Evolutionary conservation across 2,113 vertebrate species (phyloP).

Genomic region (Hystrix cristata): DNA sequence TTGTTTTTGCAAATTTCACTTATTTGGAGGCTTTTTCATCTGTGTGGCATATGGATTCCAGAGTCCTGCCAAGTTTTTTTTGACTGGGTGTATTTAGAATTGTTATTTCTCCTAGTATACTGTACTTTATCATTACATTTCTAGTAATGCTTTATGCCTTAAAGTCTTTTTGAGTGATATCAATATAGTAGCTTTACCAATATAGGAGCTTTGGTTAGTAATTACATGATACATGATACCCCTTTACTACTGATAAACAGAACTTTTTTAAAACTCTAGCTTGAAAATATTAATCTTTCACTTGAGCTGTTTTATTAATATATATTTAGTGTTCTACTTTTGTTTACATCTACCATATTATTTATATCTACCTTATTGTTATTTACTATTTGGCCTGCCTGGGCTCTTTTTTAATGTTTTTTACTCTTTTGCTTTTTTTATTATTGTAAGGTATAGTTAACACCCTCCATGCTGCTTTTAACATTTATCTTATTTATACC

Average conservation of each 20-base stretch:
- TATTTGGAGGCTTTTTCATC: background rate
- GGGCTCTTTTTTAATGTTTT: background rate
- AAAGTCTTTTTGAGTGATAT: background rate
- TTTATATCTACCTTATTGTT: background rate
- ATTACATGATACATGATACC: background rate
- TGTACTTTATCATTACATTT: background rate
- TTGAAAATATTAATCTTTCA: background rate
- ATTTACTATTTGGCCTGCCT: background rate
- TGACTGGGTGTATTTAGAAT: background rate
- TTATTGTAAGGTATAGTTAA: background rate
- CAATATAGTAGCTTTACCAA: background rate
- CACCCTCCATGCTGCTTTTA: background rate
- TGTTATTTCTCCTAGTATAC: background rate
- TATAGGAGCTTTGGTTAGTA: background rate
- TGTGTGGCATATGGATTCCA: background rate
- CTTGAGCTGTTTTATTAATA: background rate
- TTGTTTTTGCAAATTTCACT: background rate
- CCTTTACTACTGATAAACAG: background rate
- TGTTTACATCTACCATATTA: background rate
- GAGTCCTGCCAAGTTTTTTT: background rate
- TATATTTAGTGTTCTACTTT: background rate
- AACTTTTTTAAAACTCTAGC: background rate
- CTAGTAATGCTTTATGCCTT: slow-evolving; percentile 5
- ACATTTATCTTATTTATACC: background rate
- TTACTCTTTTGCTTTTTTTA: background rate